Conservation (phyloP, 1,140 invertebrate genomes). For the Acyrthosiphon pisum region DNA sequence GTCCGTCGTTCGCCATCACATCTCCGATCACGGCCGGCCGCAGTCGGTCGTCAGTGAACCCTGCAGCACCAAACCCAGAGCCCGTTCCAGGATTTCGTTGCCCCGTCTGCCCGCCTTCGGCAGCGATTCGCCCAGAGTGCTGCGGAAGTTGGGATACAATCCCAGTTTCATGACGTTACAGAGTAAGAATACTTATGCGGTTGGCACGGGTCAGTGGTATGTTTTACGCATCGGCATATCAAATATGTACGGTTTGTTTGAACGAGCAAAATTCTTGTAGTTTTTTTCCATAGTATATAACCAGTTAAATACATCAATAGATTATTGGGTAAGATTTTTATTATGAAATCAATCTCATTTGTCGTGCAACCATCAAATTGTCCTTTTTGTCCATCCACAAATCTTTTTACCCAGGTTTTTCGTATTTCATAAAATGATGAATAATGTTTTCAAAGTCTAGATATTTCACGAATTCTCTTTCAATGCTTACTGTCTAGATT, state of each 20-base stretch:
- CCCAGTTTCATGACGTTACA: conserved; percentile 93
- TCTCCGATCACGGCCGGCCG: background rate
- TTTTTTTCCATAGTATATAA: too few relatives aligned
- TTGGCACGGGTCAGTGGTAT: conserved; percentile 87
- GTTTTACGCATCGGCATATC: conserved; percentile 45
- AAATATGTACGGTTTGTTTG: background rate
- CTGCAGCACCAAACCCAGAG: background rate
- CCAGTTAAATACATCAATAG: too few relatives aligned
- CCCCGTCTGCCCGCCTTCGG: conserved; percentile 77
- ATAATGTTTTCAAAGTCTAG: too few relatives aligned
- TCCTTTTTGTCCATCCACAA: too few relatives aligned
- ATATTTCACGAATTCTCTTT: too few relatives aligned
- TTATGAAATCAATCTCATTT: too few relatives aligned
- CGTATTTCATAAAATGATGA: too few relatives aligned
- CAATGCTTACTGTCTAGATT: too few relatives aligned
- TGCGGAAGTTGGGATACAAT: conserved; percentile 92
- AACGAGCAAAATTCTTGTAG: background rate
- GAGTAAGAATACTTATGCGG: conserved; percentile 95
- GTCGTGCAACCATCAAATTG: too few relatives aligned
- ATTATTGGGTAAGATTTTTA: too few relatives aligned
- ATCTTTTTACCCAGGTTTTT: too few relatives aligned
- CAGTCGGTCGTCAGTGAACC: background rate
- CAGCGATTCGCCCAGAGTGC: conserved; percentile 78
- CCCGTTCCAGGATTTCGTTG: conserved; percentile 13
- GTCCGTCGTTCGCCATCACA: background rate